phyloP scores from a whole-genome alignment of 64 coral and sea anemone species.

The Exaiptasia diaphana region DNA sequence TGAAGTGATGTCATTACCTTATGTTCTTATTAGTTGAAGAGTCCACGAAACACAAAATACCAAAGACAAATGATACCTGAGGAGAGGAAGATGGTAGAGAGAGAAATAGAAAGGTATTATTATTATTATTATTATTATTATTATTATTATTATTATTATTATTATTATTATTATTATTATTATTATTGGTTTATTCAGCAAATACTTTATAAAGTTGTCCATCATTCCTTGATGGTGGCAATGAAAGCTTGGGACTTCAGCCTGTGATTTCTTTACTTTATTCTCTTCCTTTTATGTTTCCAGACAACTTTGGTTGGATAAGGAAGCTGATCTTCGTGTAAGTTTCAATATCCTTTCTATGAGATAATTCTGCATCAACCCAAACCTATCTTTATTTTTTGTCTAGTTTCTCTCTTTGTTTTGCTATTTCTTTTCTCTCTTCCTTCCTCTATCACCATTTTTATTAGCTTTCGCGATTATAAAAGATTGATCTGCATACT shows the following conservation, averaged over 20 bases:
- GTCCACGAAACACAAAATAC: slow-evolving; percentile 33
- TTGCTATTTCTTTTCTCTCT: background rate
- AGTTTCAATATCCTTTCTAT: background rate
- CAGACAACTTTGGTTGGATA: slow-evolving; percentile 54
- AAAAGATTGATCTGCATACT: too few species aligned
- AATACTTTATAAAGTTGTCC: background rate
- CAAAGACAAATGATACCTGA: slow-evolving; percentile 16
- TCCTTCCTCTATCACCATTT: too few species aligned
- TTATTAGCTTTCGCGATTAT: too few species aligned
- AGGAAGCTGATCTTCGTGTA: slow-evolving; percentile 44
- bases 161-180: background rate
- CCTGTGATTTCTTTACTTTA: background rate
- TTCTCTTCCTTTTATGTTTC: background rate
- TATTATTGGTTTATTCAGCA: background rate
- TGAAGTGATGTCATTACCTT: too few species aligned
- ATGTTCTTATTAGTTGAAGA: background rate
- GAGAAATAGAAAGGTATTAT: slow-evolving; percentile 48
- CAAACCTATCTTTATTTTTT: background rate
- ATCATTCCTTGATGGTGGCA: background rate
- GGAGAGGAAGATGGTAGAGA: slow-evolving; percentile 46
- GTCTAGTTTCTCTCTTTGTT: too few species aligned
- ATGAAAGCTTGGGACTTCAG: background rate
- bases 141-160: background rate
- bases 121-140: background rate
- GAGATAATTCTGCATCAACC: background rate